Percentiles rank a stretch among this genome's conserved stretches.
Conservation (phyloP, 1,140 invertebrate genomes). For the Drosophila asahinai region DNA sequence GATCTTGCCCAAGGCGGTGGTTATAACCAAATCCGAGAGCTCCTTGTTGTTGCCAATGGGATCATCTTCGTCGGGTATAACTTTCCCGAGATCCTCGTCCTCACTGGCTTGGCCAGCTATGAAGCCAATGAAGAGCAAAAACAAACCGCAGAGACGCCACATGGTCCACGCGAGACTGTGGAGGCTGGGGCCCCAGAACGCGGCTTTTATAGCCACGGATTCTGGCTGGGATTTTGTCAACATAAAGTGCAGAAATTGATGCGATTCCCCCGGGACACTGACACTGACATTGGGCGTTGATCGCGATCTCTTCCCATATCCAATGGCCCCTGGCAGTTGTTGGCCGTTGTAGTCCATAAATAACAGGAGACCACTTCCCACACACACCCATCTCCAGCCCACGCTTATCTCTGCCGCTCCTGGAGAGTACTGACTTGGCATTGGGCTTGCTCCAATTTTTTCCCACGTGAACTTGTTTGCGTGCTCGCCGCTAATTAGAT, state of each 20-base stretch:
- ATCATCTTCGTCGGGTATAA: conserved; percentile 33
- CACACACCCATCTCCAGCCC: conserved; percentile 66
- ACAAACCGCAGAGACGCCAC: conserved; percentile 38
- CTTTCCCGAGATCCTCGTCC: conserved; percentile 29
- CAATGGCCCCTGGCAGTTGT: conserved; percentile 44
- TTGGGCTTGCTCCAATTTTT: conserved; percentile 70
- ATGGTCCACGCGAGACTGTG: conserved; percentile 59
- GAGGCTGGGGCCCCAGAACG: conserved; percentile 6
- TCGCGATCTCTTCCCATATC: conserved; percentile 65
- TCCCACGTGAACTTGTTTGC: conserved; percentile 82
- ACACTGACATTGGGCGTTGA: conserved; percentile 53
- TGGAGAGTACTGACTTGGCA: conserved; percentile 17
- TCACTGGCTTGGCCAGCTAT: conserved; percentile 24
- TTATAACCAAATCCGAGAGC: conserved; percentile 78
- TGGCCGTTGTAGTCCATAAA: conserved; percentile 55
- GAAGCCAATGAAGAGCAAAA: conserved; percentile 20
- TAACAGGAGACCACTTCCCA: conserved; percentile 68
- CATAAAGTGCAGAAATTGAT: conserved; percentile 76
- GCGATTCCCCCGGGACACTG: conserved; percentile 47
- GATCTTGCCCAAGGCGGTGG: conserved; percentile 80
- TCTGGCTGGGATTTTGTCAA: conserved; percentile 40
- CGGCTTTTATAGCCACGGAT: conserved; percentile 66
- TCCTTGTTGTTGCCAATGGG: conserved; percentile 74
- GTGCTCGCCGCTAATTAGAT: conserved; percentile 79
- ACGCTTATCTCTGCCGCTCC: conserved; percentile 37